Evolutionary conservation across 2,888 invertebrate species (phyloP), one percentile per base, ranked within the genome.

Genomic region (Lepidochitona cinerea): DNA sequence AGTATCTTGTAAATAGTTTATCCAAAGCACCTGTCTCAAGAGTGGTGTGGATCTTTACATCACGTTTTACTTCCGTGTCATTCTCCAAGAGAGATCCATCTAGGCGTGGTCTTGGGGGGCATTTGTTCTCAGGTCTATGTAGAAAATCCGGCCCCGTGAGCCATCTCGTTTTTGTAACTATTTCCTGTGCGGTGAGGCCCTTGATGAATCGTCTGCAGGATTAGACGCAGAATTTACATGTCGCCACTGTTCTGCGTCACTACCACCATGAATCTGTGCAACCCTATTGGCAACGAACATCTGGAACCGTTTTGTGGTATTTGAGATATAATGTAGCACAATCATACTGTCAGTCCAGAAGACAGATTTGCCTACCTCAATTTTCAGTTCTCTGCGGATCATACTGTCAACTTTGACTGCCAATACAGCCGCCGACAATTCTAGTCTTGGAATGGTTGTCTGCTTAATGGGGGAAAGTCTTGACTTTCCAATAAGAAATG

Each of bases 321-420:
- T 71, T 18, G 18, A 18, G 5, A 73, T 70, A 52, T 73, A 73
- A 5, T 68, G 59, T 1, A 71, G 70, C 5, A 70, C 70, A 2
- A 70, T 14, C 32, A 32, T 52, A 36, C 69, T 54, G 36, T 73
- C 73, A 9, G 70, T 71, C 73, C 73, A 73, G 41, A 70, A 73
- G 18, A 73, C 33, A 26, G 53, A 33, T 7, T 23, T 18, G 14
- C 35, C 0, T 2, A 71, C 6, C 9, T 37, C 12, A 35, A 70
- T 29, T 14, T 71, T 69, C 37, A 73, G 37, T 29, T 54, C 6
- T 29, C 23, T 70, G 9, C 49, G 6, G 1, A 73, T 14, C 32
- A 37, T 53, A 29, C 37, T 4, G 36, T 71, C 70, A n/a, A 73
- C 5, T 32, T 70, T 53, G 14, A 73, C 68, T 26, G 73, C 52